These are phyloP conservation scores for Willisornis vidua DNA, from an alignment of 2,113 vertebrate species.

Conservation along the genomic window DNA sequence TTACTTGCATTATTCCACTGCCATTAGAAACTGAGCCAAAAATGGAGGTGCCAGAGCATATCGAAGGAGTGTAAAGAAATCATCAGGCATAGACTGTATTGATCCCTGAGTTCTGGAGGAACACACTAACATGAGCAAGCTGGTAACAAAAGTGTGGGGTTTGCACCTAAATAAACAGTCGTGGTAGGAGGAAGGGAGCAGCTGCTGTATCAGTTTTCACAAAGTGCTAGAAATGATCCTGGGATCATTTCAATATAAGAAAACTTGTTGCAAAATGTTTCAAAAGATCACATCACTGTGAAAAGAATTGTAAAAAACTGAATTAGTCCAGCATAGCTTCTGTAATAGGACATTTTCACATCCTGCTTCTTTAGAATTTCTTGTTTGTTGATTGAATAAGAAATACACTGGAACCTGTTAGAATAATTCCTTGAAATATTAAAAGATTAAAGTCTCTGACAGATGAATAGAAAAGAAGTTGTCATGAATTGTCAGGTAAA, in stretches of 20 bases:
- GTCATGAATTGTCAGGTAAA: slow-evolving; percentile 20
- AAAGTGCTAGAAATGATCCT: neutral
- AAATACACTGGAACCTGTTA: neutral
- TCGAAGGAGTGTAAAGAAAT: neutral
- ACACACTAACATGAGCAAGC: neutral
- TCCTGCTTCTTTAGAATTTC: neutral
- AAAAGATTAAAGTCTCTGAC: slow-evolving; percentile 7
- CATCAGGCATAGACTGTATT: neutral
- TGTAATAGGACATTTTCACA: neutral
- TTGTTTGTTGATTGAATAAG: neutral
- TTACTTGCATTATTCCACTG: neutral
- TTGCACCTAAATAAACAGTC: neutral
- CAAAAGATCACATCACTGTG: neutral
- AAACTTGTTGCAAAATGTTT: neutral
- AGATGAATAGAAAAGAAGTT: slow-evolving; percentile 10
- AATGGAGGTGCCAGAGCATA: neutral
- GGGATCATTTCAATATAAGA: neutral
- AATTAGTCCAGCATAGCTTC: neutral
- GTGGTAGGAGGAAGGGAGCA: neutral
- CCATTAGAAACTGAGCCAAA: neutral
- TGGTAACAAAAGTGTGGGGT: neutral
- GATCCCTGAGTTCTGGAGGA: neutral
- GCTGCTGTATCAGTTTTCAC: neutral
- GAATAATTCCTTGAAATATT: slow-evolving; percentile 12
- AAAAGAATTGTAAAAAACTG: neutral